Percentiles rank a stretch among this genome's conserved stretches.
phyloP scores from a whole-genome alignment of 2,113 vertebrate genomes.

The Pseudopipra pipra region DNA sequence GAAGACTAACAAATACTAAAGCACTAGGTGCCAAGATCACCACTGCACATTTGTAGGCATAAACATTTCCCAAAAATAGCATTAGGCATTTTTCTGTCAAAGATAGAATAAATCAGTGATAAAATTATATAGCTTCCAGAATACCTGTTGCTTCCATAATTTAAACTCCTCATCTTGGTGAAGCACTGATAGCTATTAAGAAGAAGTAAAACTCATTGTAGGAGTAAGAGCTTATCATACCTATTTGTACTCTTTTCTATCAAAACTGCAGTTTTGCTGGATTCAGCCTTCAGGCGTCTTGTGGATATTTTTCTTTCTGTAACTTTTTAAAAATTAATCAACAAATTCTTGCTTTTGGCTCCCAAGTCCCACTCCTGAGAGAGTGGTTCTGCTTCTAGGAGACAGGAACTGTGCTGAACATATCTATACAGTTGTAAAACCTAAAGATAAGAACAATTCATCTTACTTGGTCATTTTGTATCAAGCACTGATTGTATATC shows the following conservation, averaged over 20 bases:
- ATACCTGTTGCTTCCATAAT: background rate
- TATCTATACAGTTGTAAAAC: background rate
- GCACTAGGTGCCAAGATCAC: background rate
- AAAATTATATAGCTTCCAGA: background rate
- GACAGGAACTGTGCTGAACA: constrained; percentile 10
- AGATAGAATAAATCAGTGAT: background rate
- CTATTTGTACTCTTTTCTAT: background rate
- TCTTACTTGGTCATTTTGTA: background rate
- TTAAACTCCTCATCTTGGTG: background rate
- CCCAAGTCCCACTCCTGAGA: background rate
- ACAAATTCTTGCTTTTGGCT: background rate
- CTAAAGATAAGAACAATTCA: background rate
- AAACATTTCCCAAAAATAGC: background rate
- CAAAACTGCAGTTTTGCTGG: background rate
- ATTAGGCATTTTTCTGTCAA: background rate
- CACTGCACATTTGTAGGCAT: background rate
- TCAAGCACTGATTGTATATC: background rate
- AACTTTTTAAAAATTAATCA: background rate
- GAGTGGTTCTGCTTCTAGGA: background rate
- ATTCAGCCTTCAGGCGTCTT: background rate
- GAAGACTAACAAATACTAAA: background rate
- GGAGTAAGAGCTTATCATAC: background rate
- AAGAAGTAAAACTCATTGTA: background rate
- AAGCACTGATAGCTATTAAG: background rate
- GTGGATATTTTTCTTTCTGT: background rate